phyloP scores from a whole-genome alignment of 2,888 invertebrate genomes.

The Pristionchus entomophagus region DNA sequence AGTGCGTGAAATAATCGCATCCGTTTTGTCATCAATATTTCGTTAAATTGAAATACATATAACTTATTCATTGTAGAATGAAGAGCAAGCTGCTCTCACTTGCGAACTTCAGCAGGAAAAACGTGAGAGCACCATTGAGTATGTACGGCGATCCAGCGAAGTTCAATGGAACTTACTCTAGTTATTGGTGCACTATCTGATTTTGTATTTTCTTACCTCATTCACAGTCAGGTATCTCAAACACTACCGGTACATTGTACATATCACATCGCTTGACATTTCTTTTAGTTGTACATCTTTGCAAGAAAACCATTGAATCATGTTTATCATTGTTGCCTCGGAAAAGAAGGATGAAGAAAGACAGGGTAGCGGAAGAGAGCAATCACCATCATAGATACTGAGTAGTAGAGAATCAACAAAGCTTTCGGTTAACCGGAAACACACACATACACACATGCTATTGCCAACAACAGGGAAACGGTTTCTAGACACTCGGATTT shows the following conservation, averaged over 20 bases:
- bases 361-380: background rate
- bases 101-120: conserved; percentile 59
- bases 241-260: conserved; percentile 21
- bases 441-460: background rate
- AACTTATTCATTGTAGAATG: conserved; percentile 51
- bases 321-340: background rate
- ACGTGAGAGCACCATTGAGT: conserved; percentile 61
- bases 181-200: conserved; percentile 58
- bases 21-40: no score
- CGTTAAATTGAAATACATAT: no score
- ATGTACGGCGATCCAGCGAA: conserved; percentile 60
- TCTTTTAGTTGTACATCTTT: no score
- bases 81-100: conserved; percentile 56
- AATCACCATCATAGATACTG: background rate
- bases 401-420: conserved; percentile 19
- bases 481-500: conserved; percentile 23
- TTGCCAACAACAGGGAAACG: background rate
- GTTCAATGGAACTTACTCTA: conserved; percentile 62
- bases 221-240: background rate
- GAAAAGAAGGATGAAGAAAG: background rate
- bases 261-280: background rate
- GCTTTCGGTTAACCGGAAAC: background rate
- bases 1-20: background rate
- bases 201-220: background rate
- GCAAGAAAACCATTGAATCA: background rate